Evolutionary conservation across 2,113 vertebrate species (phyloP).

Genomic region (Corythornis madagascariensis): DNA sequence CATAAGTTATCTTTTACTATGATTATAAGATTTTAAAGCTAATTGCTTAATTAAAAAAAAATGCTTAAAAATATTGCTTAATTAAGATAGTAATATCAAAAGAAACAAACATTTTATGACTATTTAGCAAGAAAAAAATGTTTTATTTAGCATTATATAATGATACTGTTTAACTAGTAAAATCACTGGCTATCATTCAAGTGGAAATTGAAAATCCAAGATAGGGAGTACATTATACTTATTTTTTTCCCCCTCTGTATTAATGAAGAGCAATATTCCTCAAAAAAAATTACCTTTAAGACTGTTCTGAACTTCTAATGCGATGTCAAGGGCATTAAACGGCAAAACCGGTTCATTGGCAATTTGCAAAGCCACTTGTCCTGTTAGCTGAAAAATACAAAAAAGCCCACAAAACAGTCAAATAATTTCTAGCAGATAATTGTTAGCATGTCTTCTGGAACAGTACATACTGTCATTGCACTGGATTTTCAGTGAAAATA

Average conservation of each 20-base stretch:
- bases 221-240: not conserved
- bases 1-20: conserved; percentile 12
- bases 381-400: conserved; percentile 86
- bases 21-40: conserved; percentile 38
- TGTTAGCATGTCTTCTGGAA: conserved; percentile 1
- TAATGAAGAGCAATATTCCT: conserved; percentile 8
- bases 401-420: not conserved
- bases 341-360: conserved; percentile 89
- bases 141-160: conserved; percentile 10
- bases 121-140: not conserved
- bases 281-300: conserved; percentile 87
- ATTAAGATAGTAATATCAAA: conserved; percentile 42
- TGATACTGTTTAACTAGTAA: not conserved
- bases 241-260: not conserved
- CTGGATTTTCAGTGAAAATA: not conserved
- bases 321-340: conserved; percentile 90
- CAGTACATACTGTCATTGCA: not conserved
- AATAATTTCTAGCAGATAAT: not conserved
- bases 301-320: conserved; percentile 90
- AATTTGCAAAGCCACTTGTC: conserved; percentile 88
- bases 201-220: not conserved
- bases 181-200: not conserved
- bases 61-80: not conserved
- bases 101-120: conserved; percentile 11
- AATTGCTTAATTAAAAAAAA: conserved; percentile 18